Conservation (phyloP, 2,888 invertebrate species). For the Pachycephus smyrnensis region DNA sequence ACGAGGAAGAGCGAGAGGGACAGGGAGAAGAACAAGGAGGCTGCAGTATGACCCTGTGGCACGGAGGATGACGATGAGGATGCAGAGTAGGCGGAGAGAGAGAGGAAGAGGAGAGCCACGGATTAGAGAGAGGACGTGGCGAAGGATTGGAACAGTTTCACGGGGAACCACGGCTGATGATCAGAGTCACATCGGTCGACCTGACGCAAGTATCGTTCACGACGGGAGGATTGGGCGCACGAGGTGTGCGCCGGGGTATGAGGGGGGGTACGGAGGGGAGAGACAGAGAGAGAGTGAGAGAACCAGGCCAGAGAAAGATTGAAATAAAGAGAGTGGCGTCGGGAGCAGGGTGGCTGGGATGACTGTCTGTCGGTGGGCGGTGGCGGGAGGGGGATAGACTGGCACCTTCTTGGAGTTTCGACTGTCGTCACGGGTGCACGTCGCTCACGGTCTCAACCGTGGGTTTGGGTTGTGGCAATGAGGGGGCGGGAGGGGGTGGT, state of each 20-base stretch:
- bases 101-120: constrained; percentile 21
- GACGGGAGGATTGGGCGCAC: constrained; percentile 2
- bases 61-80: constrained; percentile 13
- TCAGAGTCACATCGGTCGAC: constrained; percentile 1
- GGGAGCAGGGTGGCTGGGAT: not conserved
- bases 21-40: not conserved
- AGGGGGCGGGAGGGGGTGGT: not conserved
- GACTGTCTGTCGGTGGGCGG: not conserved
- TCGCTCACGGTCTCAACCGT: not conserved
- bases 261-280: constrained; percentile 18
- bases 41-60: not conserved
- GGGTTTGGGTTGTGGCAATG: not conserved
- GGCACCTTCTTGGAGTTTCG: constrained; percentile 4
- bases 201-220: constrained; percentile 13
- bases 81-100: constrained; percentile 14
- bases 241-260: constrained; percentile 17
- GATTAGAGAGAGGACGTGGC: constrained; percentile 17
- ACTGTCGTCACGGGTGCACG: constrained; percentile 1
- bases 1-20: not conserved
- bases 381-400: not conserved
- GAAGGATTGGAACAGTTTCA: not conserved
- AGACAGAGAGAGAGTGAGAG: constrained; percentile 12
- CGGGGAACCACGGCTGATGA: constrained; percentile 3
- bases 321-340: not conserved
- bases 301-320: not conserved